Evolutionary conservation across 2,888 invertebrate species (phyloP), one percentile per base, ranked within the genome.

Genomic region (Parasteatoda lunata): DNA sequence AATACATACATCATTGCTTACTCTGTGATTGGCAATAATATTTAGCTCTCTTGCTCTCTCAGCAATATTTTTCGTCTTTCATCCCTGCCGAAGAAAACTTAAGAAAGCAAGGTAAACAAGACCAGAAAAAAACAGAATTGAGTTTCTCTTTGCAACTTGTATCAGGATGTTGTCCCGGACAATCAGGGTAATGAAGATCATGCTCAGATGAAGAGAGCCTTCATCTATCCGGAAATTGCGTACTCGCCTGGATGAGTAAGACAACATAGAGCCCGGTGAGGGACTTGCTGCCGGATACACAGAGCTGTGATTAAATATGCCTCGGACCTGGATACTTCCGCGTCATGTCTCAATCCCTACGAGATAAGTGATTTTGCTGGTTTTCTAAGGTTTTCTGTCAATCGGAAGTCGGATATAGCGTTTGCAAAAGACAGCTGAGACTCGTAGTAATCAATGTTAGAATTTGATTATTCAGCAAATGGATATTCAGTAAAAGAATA

Each of bases 111-210:
- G 59, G 59, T 8, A 59, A 7, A n/a, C 59, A 59, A 13, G 59
- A 59, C 59, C 30, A 59, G 59, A n/a, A 13, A n/a, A n/a, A n/a
- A n/a, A 59, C 4, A 59, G 59, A 13, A n/a, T 59, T n/a, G 59
- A 13, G 59, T n/a, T 59, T 59, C 59, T n/a, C 59, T 59, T 59
- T n/a, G 9, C n/a, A 59, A 59, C 59, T 59, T 59, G 59, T 59
- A 59, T n/a, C 59, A 59, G 70, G 69, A 75, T 84, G 65, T 64
- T 71, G 77, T 72, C 77, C 59, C 66, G 47, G 76, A 69, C 71
- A 84, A 84, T 84, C 83, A 77, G 70, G 77, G 71, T 84, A 84
- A 84, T 84, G 83, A 84, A 84, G 77, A 77, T 77, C 77, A 84
- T 72, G 83, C 83, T 84, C 77, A 72, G 66, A 9, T 71, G 83